Percentiles rank a stretch among this genome's conserved stretches.
Conservation (phyloP, 2,888 invertebrate genomes). For the Hyles lineata region DNA sequence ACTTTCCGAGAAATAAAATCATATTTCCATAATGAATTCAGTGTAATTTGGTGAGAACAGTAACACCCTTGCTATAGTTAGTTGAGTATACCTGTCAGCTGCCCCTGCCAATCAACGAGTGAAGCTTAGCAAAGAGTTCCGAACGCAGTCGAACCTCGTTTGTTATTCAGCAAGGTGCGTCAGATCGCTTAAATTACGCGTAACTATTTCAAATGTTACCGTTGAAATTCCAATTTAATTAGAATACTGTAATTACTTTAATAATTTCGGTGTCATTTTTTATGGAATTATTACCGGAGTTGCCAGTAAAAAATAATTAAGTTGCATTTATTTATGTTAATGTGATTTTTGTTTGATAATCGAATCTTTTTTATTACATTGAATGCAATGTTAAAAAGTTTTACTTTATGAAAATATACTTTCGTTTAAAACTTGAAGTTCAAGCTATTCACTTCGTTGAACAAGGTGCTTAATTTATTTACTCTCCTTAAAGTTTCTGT, state of each 20-base stretch:
- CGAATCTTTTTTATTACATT: neutral
- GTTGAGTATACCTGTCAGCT: constrained; percentile 1
- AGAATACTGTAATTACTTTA: constrained; percentile 3
- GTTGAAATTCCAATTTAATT: neutral
- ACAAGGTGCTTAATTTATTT: neutral
- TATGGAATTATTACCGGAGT: neutral
- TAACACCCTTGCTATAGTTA: constrained; percentile 17
- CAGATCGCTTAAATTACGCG: constrained; percentile 1
- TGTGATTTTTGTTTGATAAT: neutral
- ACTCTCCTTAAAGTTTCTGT: neutral
- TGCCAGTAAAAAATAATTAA: neutral
- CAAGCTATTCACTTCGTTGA: neutral
- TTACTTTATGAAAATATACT: too few relatives aligned
- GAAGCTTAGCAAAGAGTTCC: neutral
- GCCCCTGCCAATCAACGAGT: constrained; percentile 24
- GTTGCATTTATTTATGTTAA: neutral
- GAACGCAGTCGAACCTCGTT: neutral
- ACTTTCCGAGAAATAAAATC: constrained; percentile 7
- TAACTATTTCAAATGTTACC: neutral
- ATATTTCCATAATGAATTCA: constrained; percentile 22
- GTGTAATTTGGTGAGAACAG: constrained; percentile 27
- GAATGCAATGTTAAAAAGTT: neutral
- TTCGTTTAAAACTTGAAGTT: too few relatives aligned
- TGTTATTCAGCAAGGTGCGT: constrained; percentile 22
- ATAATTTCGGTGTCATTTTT: neutral